Evolutionary conservation across 2,888 invertebrate species (phyloP), one percentile per base, ranked within the genome.

Genomic region (Pyrochroa serraticornis): DNA sequence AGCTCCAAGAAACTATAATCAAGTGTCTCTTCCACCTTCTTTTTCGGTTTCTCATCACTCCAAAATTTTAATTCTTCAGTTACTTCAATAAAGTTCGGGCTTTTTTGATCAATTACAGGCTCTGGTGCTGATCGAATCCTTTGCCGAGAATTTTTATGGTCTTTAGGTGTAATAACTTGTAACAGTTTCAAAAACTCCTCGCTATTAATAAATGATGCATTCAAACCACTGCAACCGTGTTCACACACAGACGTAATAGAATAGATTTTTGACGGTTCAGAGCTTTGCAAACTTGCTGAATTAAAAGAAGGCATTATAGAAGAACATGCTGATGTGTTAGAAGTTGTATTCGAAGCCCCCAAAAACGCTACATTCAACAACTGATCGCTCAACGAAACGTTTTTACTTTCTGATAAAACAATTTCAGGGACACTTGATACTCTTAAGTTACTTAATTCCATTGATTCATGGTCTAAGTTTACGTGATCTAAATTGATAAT

Each of bases 261-360:
- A 43, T 43, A 62, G 47, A 67, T 67, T 46, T 45, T 62, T 0
- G 67, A 67, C n/a, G 63, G 64, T 32, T 60, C 65, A 22, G 3
- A 22, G 22, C 22, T 22, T 13, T 67, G 61, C n/a, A 65, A 62
- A 44, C 63, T 64, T 37, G 12, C 42, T 22, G 53, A 60, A 38
- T 62, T 63, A 46, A 67, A 67, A 32, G 52, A 58, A 3, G 61
- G 44, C 38, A 31, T 50, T 30, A 32, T 39, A 9, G 66, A 64
- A 33, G 50, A 51, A 31, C 55, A 59, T 56, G 51, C 43, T 31
- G 63, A 63, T 7, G 31, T 1, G 6, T 22, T 33, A 31, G 62
- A 55, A 1, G 41, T 35, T 49, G 47, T 51, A 50, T 43, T 58
- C 7, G 62, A 58, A 36, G 45, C 38, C 32, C 54, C 14, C 36